A percentile compares a stretch with the other conserved stretches of the same genome.
Evolutionary conservation across 1,140 invertebrate genomes (phyloP).

Genomic region (Ditylenchus dipsaci): DNA sequence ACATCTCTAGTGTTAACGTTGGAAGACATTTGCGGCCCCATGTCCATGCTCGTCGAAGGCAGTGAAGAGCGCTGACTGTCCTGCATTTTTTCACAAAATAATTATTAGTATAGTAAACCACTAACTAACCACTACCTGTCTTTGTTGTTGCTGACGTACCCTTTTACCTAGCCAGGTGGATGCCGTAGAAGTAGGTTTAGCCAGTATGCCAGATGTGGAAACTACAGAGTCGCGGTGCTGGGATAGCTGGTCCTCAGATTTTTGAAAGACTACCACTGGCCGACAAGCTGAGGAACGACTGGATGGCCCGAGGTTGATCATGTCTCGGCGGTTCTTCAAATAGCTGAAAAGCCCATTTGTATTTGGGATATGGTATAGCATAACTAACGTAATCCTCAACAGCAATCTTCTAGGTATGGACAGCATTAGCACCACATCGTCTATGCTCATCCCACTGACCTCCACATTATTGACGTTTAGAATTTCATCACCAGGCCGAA

Average conservation of each 20-base stretch:
- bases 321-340: slow-evolving; percentile 44
- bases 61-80: slow-evolving; percentile 4
- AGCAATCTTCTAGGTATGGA: slow-evolving; percentile 91
- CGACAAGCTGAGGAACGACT: slow-evolving; percentile 7
- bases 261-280: slow-evolving; percentile 51
- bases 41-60: slow-evolving; percentile 1
- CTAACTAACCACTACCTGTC: background rate
- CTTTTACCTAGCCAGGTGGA: slow-evolving; percentile 53
- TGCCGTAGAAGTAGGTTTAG: slow-evolving; percentile 48
- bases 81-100: background rate
- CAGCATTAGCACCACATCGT: slow-evolving; percentile 79
- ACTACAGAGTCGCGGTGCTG: slow-evolving; percentile 2
- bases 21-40: background rate
- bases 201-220: slow-evolving; percentile 26
- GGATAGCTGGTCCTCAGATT: slow-evolving; percentile 6
- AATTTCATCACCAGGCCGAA: slow-evolving; percentile 97
- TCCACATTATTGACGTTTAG: slow-evolving; percentile 93
- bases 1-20: background rate
- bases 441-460: slow-evolving; percentile 90
- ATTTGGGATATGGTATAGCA: slow-evolving; percentile 3
- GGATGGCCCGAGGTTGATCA: background rate
- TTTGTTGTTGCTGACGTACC: slow-evolving; percentile 49
- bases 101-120: background rate
- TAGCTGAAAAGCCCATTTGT: slow-evolving; percentile 34
- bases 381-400: slow-evolving; percentile 61